Evolutionary conservation across 2,888 invertebrate genomes (phyloP).

Genomic region (Cenopis cana): DNA sequence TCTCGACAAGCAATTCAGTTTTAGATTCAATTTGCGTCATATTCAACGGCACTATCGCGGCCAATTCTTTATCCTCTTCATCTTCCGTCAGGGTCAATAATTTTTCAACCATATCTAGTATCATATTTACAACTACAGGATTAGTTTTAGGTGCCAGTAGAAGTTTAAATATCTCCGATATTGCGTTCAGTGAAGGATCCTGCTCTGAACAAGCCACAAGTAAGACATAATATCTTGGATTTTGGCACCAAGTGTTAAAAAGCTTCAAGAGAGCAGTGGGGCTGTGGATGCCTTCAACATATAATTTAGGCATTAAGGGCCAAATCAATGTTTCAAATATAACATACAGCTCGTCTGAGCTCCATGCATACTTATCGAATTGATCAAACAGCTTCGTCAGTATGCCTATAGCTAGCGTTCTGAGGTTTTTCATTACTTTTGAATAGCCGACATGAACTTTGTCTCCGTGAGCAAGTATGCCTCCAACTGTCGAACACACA

Average conservation of each 20-base stretch:
- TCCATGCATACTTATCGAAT: constrained; percentile 91
- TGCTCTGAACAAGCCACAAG: constrained; percentile 86
- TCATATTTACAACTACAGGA: constrained; percentile 87
- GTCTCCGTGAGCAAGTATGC: constrained; percentile 83
- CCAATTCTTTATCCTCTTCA: constrained; percentile 78
- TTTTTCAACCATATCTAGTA: constrained; percentile 91
- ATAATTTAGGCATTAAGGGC: constrained; percentile 91
- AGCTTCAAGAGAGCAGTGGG: constrained; percentile 93
- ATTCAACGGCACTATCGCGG: constrained; percentile 71
- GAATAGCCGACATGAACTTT: constrained; percentile 87
- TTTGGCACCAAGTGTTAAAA: constrained; percentile 91
- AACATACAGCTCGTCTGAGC: constrained; percentile 87
- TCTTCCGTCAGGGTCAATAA: constrained; percentile 88
- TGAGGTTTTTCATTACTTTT: constrained; percentile 87
- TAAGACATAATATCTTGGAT: constrained; percentile 90
- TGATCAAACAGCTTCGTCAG: constrained; percentile 91
- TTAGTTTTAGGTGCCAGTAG: constrained; percentile 89
- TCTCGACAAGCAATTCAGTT: constrained; percentile 49
- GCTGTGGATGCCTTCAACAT: constrained; percentile 92
- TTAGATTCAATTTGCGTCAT: constrained; percentile 58
- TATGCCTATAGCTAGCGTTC: constrained; percentile 86
- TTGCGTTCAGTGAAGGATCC: constrained; percentile 79
- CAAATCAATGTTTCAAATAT: constrained; percentile 92
- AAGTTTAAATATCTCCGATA: constrained; percentile 89
- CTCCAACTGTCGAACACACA: constrained; percentile 87